Evolutionary conservation across 1,140 invertebrate species (phyloP).

Genomic region (Hormaphis cornu): DNA sequence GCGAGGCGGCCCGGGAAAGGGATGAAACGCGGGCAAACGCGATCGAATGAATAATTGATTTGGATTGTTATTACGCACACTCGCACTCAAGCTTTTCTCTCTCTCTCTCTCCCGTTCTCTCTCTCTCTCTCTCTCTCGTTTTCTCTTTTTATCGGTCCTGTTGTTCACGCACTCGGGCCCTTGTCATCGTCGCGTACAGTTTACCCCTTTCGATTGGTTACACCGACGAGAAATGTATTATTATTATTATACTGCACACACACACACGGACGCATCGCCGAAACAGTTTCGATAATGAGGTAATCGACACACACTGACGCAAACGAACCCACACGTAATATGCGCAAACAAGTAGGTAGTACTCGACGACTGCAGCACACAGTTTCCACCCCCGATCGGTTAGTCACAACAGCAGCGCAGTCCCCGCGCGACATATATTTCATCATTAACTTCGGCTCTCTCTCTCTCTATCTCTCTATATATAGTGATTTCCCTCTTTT

Average conservation of each 20-base stretch:
- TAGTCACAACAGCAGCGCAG: slow-evolving; percentile 4
- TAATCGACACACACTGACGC: not conserved
- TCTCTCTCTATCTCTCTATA: no score
- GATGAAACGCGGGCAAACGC: slow-evolving; percentile 35
- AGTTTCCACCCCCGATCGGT: not conserved
- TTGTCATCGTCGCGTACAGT: slow-evolving; percentile 20
- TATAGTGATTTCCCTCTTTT: no score
- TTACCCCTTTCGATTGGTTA: slow-evolving; percentile 33
- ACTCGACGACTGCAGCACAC: no score
- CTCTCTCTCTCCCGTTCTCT: not conserved
- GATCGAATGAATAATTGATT: slow-evolving; percentile 36
- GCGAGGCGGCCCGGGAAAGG: slow-evolving; percentile 32
- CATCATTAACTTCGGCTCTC: slow-evolving; percentile 44
- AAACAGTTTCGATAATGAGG: slow-evolving; percentile 19
- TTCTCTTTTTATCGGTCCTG: no score
- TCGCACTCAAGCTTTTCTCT: not conserved
- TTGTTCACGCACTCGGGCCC: not conserved
- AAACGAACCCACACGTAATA: slow-evolving; percentile 19
- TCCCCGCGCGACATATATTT: slow-evolving; percentile 44
- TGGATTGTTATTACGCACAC: slow-evolving; percentile 34
- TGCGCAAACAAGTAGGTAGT: no score
- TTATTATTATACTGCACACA: not conserved
- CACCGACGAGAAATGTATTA: slow-evolving; percentile 1
- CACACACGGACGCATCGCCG: not conserved
- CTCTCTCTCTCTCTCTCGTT: no score